Conservation (phyloP, 1,140 invertebrate genomes). For the Glossosoma conforme region DNA sequence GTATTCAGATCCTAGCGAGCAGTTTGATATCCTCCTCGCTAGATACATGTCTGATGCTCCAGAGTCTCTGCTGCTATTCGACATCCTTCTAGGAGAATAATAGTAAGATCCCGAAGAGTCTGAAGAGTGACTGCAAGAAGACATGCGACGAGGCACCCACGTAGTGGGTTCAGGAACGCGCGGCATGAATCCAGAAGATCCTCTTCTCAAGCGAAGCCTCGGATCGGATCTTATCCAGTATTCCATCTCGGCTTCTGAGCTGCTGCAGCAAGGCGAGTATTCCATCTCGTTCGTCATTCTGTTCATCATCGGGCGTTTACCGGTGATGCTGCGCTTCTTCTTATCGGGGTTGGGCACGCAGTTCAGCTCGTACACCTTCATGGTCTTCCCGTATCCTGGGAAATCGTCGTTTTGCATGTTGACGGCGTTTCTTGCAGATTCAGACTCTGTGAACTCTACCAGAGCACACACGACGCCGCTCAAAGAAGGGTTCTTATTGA, state of each 20-base stretch:
- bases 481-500: slow-evolving; percentile 85
- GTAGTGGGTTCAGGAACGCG: slow-evolving; percentile 53
- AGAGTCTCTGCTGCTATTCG: slow-evolving; percentile 53
- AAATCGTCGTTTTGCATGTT: slow-evolving; percentile 51
- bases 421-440: slow-evolving; percentile 75
- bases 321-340: slow-evolving; percentile 47
- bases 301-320: slow-evolving; percentile 39
- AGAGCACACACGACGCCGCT: slow-evolving; percentile 78
- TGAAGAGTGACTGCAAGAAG: slow-evolving; percentile 52
- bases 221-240: slow-evolving; percentile 47
- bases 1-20: slow-evolving; percentile 52
- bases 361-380: slow-evolving; percentile 55
- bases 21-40: slow-evolving; percentile 52
- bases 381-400: slow-evolving; percentile 39
- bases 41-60: slow-evolving; percentile 50
- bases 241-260: slow-evolving; percentile 62
- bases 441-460: slow-evolving; percentile 84
- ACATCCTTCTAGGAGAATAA: slow-evolving; percentile 53
- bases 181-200: slow-evolving; percentile 53
- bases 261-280: slow-evolving; percentile 60
- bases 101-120: slow-evolving; percentile 52
- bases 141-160: slow-evolving; percentile 58
- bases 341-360: slow-evolving; percentile 54
- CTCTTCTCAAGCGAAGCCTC: slow-evolving; percentile 46
- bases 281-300: slow-evolving; percentile 44